Base-by-base conservation (phyloP, 2,888 invertebrate species). In the Hydropsyche betteni region DNA sequence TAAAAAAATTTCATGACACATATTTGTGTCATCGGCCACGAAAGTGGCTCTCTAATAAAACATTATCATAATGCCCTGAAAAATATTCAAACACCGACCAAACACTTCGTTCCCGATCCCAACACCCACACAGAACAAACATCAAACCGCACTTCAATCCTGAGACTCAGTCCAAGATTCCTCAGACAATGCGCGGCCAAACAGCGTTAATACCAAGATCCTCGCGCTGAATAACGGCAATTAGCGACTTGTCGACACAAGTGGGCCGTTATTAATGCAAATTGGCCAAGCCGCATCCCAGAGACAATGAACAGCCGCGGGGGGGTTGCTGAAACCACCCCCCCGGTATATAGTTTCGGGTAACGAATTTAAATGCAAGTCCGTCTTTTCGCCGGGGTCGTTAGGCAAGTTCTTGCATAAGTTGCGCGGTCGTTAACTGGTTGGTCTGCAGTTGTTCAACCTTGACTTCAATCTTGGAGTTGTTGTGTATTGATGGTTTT, bases 381-480 rank as follows among this genome's bases (percentile, higher is more conserved):
- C 33, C 34, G 64, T 64, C 64, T 64, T 64, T 64, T 64, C 34
- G 34, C 12, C 58, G 8, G 34, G 64, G 34, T 64, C 64, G 36
- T 64, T 64, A 64, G 61, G 24, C 5, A 51, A 64, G 12, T 64
- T 64, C 64, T 64, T 64, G 64, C 36, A 64, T 36, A 36, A 64
- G 64, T 55, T 55, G 8, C 4, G 4, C 3, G 44, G 44, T 44
- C 10, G 6, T 44, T 10, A 36, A 64, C 36, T 12, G 34, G 12
- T 33, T 36, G 36, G n/a, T 33, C 24, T 24, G 24, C 24, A 24
- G 34, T 33, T 33, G 6, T 33, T 33, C 64, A 64, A 64, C 64
- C 64, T 64, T 64, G 64, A 64, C 64, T 64, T 64, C 64, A 64
- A 64, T 64, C 36, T 64, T 64, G 64, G 10, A 44, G 44, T 44